A percentile compares a stretch with the other conserved stretches of the same genome.
These are phyloP conservation scores for Drosophila picticornis DNA, from an alignment of 2,888 invertebrate species.

Conservation along the genomic window DNA sequence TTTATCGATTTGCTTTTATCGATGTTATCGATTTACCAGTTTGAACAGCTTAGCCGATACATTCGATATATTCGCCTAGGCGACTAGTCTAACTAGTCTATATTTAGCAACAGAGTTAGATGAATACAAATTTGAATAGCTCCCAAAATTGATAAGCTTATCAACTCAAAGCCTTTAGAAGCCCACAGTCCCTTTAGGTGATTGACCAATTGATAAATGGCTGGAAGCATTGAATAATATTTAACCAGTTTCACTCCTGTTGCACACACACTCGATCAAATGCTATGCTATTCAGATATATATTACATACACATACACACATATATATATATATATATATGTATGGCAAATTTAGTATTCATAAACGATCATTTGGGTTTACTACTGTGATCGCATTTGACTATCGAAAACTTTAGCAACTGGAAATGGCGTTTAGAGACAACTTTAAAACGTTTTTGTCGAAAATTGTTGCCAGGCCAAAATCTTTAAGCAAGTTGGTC, in stretches of 20 bases:
- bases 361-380: not conserved
- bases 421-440: slow-evolving; percentile 1
- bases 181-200: not conserved
- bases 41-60: not conserved
- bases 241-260: not conserved
- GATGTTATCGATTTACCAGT: not conserved
- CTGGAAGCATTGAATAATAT: not conserved
- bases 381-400: not conserved
- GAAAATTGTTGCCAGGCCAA: slow-evolving; percentile 20
- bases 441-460: slow-evolving; percentile 18
- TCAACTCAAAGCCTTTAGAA: not conserved
- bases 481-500: slow-evolving; percentile 15
- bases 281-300: not conserved
- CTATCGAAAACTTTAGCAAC: not conserved
- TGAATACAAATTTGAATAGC: not conserved
- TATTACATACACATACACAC: not conserved
- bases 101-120: not conserved
- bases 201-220: not conserved
- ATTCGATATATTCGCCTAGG: no score
- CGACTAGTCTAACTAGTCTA: not conserved
- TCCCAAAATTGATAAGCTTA: not conserved
- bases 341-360: not conserved
- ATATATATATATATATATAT: not conserved
- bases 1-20: not conserved
- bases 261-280: not conserved